Conservation (phyloP, 2,888 invertebrate genomes). For the Noctua janthe region DNA sequence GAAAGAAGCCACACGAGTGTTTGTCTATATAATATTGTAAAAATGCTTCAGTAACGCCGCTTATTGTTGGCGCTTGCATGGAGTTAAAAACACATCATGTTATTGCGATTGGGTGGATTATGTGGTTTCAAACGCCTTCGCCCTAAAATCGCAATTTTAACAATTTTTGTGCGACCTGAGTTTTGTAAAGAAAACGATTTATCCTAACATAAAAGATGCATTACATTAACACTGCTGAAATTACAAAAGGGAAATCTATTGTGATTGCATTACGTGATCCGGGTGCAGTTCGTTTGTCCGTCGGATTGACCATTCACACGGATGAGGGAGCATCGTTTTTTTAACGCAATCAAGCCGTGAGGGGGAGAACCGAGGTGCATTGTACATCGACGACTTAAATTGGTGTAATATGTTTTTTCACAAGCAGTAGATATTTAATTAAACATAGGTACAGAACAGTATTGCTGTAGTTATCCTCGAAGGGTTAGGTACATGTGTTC, state of each 20-base stretch:
- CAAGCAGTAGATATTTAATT: no score
- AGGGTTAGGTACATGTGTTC: no score
- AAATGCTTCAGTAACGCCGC: not conserved
- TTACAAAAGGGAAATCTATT: conserved; percentile 5
- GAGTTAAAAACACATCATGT: not conserved
- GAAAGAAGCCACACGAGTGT: not conserved
- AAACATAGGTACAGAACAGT: not conserved
- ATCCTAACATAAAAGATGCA: not conserved
- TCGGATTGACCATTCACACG: conserved; percentile 13
- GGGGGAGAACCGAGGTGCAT: not conserved
- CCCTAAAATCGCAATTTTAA: not conserved
- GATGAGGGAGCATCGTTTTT: conserved; percentile 11
- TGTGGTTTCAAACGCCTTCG: no score
- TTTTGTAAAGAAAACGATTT: not conserved
- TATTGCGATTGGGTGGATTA: not conserved
- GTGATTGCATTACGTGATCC: conserved; percentile 43
- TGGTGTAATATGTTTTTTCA: not conserved
- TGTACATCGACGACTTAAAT: conserved; percentile 12
- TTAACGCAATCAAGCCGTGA: conserved; percentile 10
- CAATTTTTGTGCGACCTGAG: no score
- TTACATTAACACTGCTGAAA: not conserved
- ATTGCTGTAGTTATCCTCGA: no score
- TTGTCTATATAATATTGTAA: not conserved
- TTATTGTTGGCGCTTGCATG: not conserved
- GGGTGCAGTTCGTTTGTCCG: conserved; percentile 13